Percentiles rank a stretch among this genome's conserved stretches.
Conservation (phyloP, 2,797 vertebrate species). For the Melanotaenia maccullochi region DNA sequence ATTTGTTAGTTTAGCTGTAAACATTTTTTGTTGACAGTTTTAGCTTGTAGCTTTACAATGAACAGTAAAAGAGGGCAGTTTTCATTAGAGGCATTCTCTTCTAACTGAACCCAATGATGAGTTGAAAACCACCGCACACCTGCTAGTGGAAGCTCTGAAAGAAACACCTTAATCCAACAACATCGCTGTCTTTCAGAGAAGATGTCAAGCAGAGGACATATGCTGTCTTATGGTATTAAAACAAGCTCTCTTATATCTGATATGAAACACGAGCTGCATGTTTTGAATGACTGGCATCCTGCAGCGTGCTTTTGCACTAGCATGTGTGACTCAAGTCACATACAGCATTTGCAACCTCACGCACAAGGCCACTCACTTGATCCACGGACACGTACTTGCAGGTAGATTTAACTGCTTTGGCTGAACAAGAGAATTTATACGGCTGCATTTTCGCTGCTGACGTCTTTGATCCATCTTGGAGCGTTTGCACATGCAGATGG, state of each 20-base stretch:
- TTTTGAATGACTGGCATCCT: constrained; percentile 40
- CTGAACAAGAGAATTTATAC: constrained; percentile 36
- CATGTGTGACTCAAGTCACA: constrained; percentile 44
- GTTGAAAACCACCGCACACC: constrained; percentile 44
- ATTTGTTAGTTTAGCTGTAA: constrained; percentile 61
- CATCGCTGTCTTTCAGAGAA: constrained; percentile 13
- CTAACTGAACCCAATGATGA: constrained; percentile 71
- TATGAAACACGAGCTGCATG: constrained; percentile 65
- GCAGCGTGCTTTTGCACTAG: constrained; percentile 1
- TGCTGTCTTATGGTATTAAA: constrained; percentile 27
- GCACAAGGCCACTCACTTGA: constrained; percentile 35
- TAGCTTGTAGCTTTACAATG: constrained; percentile 45
- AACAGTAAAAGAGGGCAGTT: constrained; percentile 62
- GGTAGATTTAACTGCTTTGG: constrained; percentile 17
- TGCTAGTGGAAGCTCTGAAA: constrained; percentile 43
- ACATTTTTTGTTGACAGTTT: constrained; percentile 50
- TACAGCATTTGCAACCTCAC: constrained; percentile 39
- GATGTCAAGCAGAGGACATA: constrained; percentile 52
- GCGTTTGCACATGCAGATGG: background rate
- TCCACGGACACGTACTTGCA: constrained; percentile 28
- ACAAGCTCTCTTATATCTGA: constrained; percentile 46
- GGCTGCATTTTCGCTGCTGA: constrained; percentile 19
- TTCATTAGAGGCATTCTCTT: constrained; percentile 79
- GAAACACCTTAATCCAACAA: constrained; percentile 41
- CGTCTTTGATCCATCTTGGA: background rate